These are phyloP conservation scores for Drosophila meridiana DNA, from an alignment of 2,888 invertebrate genomes.

Conservation along the genomic window DNA sequence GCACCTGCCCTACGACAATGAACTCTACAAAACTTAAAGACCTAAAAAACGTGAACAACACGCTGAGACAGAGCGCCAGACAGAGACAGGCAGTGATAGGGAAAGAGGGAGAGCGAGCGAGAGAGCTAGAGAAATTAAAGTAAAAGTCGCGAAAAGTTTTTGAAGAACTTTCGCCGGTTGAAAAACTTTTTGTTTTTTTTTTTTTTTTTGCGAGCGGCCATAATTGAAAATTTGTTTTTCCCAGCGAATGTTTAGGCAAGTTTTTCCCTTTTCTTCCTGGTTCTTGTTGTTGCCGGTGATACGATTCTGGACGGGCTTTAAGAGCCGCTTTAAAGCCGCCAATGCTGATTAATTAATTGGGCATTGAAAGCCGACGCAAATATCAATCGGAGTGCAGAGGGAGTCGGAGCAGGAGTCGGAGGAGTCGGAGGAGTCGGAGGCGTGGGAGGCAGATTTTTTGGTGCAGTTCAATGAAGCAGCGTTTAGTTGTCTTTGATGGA, in stretches of 20 bases:
- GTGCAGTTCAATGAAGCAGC: conserved; percentile 51
- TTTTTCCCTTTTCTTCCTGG: conserved; percentile 7
- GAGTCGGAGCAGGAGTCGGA: no score
- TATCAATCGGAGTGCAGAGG: conserved; percentile 43
- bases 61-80: conserved; percentile 22
- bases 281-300: not conserved
- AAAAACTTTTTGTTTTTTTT: conserved; percentile 31
- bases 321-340: conserved; percentile 17
- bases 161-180: conserved; percentile 71
- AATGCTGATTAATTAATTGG: conserved; percentile 78
- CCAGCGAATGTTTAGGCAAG: conserved; percentile 38
- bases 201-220: conserved; percentile 63
- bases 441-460: conserved; percentile 9
- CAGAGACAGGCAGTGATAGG: not conserved
- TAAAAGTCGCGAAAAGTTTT: conserved; percentile 76
- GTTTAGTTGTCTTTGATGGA: conserved; percentile 75
- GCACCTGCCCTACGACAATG: conserved; percentile 76
- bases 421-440: not conserved
- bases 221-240: conserved; percentile 75
- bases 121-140: conserved; percentile 63
- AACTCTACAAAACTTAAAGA: conserved; percentile 59
- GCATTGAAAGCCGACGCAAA: conserved; percentile 41
- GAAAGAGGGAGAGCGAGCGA: conserved; percentile 11
- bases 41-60: conserved; percentile 31
- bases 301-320: conserved; percentile 7